Conservation (phyloP, 2,113 vertebrate genomes). For the Pelecanoides urinatrix region DNA sequence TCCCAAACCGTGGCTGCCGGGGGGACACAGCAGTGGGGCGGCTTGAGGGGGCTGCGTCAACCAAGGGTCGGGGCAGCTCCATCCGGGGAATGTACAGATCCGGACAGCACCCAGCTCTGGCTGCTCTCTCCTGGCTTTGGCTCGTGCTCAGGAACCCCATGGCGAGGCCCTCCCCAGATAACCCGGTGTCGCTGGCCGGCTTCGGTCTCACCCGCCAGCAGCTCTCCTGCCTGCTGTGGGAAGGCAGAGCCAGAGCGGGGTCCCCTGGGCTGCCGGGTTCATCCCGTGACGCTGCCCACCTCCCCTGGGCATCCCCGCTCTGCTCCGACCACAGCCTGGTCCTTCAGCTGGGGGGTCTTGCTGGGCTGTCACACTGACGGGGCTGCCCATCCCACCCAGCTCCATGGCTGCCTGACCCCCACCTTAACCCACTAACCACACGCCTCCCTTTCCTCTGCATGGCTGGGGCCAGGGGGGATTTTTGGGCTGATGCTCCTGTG, state of each 20-base stretch:
- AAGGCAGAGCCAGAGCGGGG: neutral
- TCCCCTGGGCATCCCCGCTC: no score
- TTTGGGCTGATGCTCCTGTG: neutral
- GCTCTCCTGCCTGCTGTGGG: neutral
- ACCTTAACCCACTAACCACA: neutral
- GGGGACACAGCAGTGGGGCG: rapidly evolving
- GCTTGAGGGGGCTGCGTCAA: neutral
- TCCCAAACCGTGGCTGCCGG: neutral
- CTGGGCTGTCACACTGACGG: neutral
- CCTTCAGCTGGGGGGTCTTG: neutral
- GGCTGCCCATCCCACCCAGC: neutral
- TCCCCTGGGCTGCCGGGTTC: neutral
- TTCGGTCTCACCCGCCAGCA: neutral
- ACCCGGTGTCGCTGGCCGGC: neutral
- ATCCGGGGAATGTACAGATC: rapidly evolving
- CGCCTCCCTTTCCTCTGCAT: rapidly evolving
- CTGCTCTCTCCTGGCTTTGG: neutral
- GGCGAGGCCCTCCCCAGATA: neutral
- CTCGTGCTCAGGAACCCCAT: neutral
- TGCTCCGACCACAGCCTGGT: neutral
- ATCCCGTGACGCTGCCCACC: neutral
- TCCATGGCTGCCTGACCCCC: neutral
- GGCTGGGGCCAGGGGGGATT: neutral
- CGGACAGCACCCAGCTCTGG: neutral
- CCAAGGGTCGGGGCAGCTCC: neutral